Base-by-base conservation (phyloP, 1,140 invertebrate genomes). In the Daktulosphaira vitifoliae region DNA sequence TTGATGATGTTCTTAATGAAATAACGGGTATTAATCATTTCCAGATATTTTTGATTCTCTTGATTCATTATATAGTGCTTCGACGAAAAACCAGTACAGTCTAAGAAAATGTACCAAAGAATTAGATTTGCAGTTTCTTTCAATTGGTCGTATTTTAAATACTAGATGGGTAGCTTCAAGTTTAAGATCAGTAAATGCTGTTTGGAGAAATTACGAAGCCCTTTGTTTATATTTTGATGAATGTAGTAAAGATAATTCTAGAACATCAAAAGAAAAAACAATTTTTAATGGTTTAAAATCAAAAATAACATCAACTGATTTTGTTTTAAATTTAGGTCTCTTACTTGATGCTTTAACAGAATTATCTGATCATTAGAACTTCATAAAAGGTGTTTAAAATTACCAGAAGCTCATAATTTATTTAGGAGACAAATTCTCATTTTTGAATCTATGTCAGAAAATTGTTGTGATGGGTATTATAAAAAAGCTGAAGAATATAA, bases 181-280 rank as follows among this genome's bases (percentile, higher is more conserved):
- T 50, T 50, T 26, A n/a, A 50, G 15, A 15, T 50, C 48, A 25
- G 48, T 50, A 25, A 50, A 26, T n/a, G 48, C 23, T 16, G 22
- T 50, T 7, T 50, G 48, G 48, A 50, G 15, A 50, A 26, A 26
- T 15, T 50, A 50, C 26, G 48, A 50, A 26, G 48, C 48, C 23
- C 48, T 50, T 50, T 50, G 8, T 50, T 26, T 26, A 50, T 25
- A 50, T 50, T 50, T 50, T 50, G 15, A 50, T 16, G 13, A 50
- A 50, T 26, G 48, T 50, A 50, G 48, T 50, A n/a, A 25, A n/a
- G 48, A 50, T 50, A n/a, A 2, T 7, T 26, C 23, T 4, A 50
- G 48, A 50, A 50, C 48, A 50, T 26, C 48, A n/a, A 50, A 50
- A 50, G 48, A 50, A 50, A 50, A 50, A 50, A 15, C 48, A 50